Base-by-base conservation (phyloP, 92 coral and sea anemone species). In the Micromussa lordhowensis region DNA sequence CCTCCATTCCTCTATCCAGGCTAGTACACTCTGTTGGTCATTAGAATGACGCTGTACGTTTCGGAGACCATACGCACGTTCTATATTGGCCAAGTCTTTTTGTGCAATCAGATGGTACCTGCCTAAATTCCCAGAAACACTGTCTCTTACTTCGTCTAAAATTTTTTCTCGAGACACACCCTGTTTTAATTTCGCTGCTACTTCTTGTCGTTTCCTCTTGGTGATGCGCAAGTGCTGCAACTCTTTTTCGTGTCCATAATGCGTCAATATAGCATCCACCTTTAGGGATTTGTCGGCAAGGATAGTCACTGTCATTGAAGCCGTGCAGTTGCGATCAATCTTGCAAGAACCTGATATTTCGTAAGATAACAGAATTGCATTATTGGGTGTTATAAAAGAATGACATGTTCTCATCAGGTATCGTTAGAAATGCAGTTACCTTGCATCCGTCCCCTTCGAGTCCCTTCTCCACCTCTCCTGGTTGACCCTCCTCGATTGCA, bases 1-100 rank as follows among this genome's bases (percentile, higher is more conserved):
- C 68, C 68, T 34, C 95, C 93, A 94, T 40, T 92, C 91, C 16
- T 90, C 89, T 55, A 89, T 87, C 93, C 94, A 92, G 24, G 93
- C 91, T 13, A 87, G 83, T 5, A 89, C 93, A 75, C 94, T 86
- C 35, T 85, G 88, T 30, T 94, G 96, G 80, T 92, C 93, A n/a
- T 92, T 91, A 11, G 84, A 73, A 32, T 93, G 96, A 12, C 86
- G 83, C 69, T 89, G 69, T 5, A 88, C 55, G 34, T 88, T 76
- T 88, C 26, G n/a, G n/a, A 93, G 90, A 55, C 92, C 94, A 82
- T 80, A 90, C 3, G 92, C 86, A n/a, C 68, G 63, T 32, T 84
- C 86, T 69, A 93, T 93, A 64, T 85, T 93, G 22, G 81, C 74
- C 22, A 93, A 40, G 83, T 93, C 95, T 44, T 93, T 93, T 68